These are phyloP conservation scores for Pheosia gnoma DNA, from an alignment of 2,888 invertebrate genomes.

Conservation along the genomic window DNA sequence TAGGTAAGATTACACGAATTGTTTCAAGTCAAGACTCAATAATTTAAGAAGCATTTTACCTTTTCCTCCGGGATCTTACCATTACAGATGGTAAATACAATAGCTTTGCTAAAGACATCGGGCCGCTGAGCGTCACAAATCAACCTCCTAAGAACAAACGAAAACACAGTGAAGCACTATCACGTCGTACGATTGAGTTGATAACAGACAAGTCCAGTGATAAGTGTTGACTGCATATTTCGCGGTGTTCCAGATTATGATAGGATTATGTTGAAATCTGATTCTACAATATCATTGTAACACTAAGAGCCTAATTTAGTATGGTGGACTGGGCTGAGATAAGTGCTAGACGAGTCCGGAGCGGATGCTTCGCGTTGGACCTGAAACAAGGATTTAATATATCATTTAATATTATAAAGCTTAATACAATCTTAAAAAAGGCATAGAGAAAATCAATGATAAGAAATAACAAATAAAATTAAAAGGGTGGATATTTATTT, in stretches of 20 bases:
- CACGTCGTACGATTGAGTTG: slow-evolving; percentile 47
- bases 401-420: neutral
- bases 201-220: slow-evolving; percentile 46
- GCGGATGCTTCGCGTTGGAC: slow-evolving; percentile 60
- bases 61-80: slow-evolving; percentile 67
- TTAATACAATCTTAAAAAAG: neutral
- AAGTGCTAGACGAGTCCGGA: slow-evolving; percentile 44
- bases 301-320: slow-evolving; percentile 50
- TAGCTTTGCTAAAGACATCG: slow-evolving; percentile 35
- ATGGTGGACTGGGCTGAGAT: slow-evolving; percentile 49
- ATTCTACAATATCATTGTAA: slow-evolving; percentile 52
- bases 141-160: slow-evolving; percentile 53
- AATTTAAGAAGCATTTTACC: slow-evolving; percentile 65
- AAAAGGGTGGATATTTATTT: too few relatives aligned
- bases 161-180: slow-evolving; percentile 67
- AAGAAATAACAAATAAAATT: neutral
- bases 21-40: slow-evolving; percentile 63
- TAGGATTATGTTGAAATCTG: slow-evolving; percentile 36
- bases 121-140: slow-evolving; percentile 54
- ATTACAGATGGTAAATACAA: slow-evolving; percentile 43
- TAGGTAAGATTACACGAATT: slow-evolving; percentile 49
- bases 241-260: slow-evolving; percentile 47
- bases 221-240: slow-evolving; percentile 63
- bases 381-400: slow-evolving; percentile 65
- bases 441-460: neutral